phyloP scores from a whole-genome alignment of 2,113 vertebrate species.

The Epinephelus moara region DNA sequence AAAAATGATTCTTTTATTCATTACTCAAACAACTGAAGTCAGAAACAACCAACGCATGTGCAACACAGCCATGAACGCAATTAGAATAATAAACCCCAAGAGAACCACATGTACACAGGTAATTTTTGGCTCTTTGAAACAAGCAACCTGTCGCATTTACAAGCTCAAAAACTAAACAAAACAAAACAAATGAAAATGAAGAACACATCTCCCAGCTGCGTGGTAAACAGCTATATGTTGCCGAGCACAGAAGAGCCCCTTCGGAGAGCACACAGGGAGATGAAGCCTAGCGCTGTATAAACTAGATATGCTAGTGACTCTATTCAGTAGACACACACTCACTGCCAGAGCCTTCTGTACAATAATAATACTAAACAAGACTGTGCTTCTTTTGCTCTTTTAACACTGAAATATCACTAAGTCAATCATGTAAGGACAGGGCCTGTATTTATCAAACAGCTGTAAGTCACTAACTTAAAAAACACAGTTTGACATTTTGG shows the following conservation, averaged over 20 bases:
- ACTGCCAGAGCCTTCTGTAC: slow-evolving; percentile 58
- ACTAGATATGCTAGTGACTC: slow-evolving; percentile 60
- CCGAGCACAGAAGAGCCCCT: slow-evolving; percentile 33
- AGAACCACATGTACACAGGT: slow-evolving; percentile 76
- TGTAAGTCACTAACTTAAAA: background rate
- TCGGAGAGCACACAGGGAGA: slow-evolving; percentile 60
- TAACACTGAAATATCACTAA: slow-evolving; percentile 47
- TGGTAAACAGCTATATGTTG: slow-evolving; percentile 43
- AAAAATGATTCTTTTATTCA: slow-evolving; percentile 76
- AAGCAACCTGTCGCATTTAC: slow-evolving; percentile 71
- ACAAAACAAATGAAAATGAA: slow-evolving; percentile 6
- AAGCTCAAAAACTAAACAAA: slow-evolving; percentile 60
- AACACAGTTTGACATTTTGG: background rate
- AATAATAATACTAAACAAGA: slow-evolving; percentile 59
- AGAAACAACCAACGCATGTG: slow-evolving; percentile 78
- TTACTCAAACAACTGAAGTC: slow-evolving; percentile 78
- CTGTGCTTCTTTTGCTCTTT: slow-evolving; percentile 54
- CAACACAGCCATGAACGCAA: slow-evolving; percentile 73
- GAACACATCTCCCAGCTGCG: slow-evolving; percentile 33
- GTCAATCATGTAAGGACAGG: slow-evolving; percentile 9
- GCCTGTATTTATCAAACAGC: slow-evolving; percentile 49
- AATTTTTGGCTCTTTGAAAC: slow-evolving; percentile 60
- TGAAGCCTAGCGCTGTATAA: slow-evolving; percentile 42
- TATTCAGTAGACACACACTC: slow-evolving; percentile 50
- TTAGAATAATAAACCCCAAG: slow-evolving; percentile 62